Evolutionary conservation across 2,888 invertebrate genomes (phyloP), one percentile per base, ranked within the genome.

Genomic region (Ectobius pallidus): DNA sequence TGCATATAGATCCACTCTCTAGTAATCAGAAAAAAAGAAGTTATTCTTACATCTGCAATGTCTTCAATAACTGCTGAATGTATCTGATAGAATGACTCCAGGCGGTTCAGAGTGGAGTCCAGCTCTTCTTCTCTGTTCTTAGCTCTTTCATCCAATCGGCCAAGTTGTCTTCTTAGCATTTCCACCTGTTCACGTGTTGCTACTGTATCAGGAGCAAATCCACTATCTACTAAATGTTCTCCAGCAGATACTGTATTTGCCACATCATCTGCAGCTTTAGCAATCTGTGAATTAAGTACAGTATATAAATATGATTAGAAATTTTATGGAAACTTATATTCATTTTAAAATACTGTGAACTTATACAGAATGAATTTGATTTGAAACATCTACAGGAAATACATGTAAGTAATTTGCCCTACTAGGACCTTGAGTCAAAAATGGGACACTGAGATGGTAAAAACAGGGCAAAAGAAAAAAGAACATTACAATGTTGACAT

Each of bases 41-140:
- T 14, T 9, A 6, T 14, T 69, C 79, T 81, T 71, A 90, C 91
- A 79, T 92, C 91, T 73, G 90, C 87, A 18, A 96, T 90, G 74
- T 94, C 92, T 69, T 92, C 91, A 80, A 93, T 86, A 4, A 92
- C 90, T 39, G 88, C 87, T 55, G 90, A 88, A 78, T 94, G 93
- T 0, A 88, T 87, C 78, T 92, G 90, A 83, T 96, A 95, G 87
- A 97, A 96, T 39, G 91, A 90, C 80, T 94, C 93, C 52, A 97
- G 83, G 77, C 92, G 92, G 80, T 90, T 89, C 22, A 95, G 84
- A 1, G 94, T 90, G 16, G 87, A 87, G 74, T 92, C 92, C 49
- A 97, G 84, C 68, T 93, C 93, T 75, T 92, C 92, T 79, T 94
- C 94, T 69, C 94, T 89, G 73, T 87, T 86, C 63, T 91, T 89